Base-by-base conservation (phyloP, 2,888 invertebrate species). In the Polydesmus complanatus region DNA sequence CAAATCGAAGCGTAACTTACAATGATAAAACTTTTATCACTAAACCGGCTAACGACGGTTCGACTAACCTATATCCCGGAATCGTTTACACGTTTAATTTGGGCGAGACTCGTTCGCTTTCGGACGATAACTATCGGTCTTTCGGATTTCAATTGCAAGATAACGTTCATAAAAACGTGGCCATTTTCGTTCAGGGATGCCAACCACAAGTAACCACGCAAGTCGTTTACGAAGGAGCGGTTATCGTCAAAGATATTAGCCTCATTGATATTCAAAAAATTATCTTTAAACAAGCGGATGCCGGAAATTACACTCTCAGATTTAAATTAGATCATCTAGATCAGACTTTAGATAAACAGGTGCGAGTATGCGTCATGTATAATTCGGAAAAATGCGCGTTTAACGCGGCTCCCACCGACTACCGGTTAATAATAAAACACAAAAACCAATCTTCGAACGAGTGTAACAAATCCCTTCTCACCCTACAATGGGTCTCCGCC, bases 1-100 rank as follows among this genome's bases (percentile, higher is more conserved):
- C 78, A 3, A 78, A 79, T 64, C 72, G 78, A 37, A 78, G 78
- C 18, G 77, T 78, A 63, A 74, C 76, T 0, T 79, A 78, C 66
- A 76, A 73, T n/a, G 75, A 75, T 5, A 70, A 72, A 1, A 71
- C 70, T 3, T 67, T 73, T 19, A 48, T 60, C 22, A 60, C 62
- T 1, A 47, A 27, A 27, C 22, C 25, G 18, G 11, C 27, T 11
- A 26, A 5, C 21, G 22, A 22, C 2, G 2, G 19, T 2, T 27
- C 49, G 14, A 23, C 47, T 8, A 11, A 8, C 5, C 25, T 60
- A 14, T 18, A 23, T 3, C 54, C 60, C 3, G 60, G 60, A n/a
- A 47, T 54, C 23, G 54, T 60, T 18, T 26, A 54, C 27, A 54
- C 27, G 1, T 3, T 49, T 37, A 47, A 54, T 11, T 11, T 27